These are phyloP conservation scores for Lutjanus campechanus DNA, from an alignment of 2,797 vertebrate genomes.

Conservation along the genomic window DNA sequence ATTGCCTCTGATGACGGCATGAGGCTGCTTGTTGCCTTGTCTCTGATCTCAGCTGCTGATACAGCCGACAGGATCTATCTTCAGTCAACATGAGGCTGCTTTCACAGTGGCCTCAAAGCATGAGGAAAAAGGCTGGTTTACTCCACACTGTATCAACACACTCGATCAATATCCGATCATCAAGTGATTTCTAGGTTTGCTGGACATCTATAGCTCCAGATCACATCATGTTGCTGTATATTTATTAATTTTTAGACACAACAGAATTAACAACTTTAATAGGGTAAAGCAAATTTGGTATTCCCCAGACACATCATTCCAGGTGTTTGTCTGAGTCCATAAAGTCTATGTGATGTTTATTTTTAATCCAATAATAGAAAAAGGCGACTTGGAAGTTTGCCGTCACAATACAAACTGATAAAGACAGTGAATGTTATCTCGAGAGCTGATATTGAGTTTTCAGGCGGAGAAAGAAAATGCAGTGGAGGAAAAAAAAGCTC, in stretches of 20 bases:
- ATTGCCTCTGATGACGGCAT: slow-evolving; percentile 48
- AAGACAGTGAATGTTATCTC: slow-evolving; percentile 33
- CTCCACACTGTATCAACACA: slow-evolving; percentile 21
- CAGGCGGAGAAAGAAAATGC: slow-evolving; percentile 36
- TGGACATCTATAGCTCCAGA: slow-evolving; percentile 10
- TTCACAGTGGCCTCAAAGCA: slow-evolving; percentile 28
- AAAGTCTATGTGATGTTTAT: slow-evolving; percentile 50
- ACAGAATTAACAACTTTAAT: slow-evolving; percentile 21
- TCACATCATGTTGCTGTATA: slow-evolving; percentile 12
- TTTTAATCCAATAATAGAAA: slow-evolving; percentile 65
- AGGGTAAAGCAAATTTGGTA: slow-evolving; percentile 42
- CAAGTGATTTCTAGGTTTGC: background rate
- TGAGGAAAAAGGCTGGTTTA: slow-evolving; percentile 13
- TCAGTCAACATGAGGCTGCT: slow-evolving; percentile 16
- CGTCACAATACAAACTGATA: slow-evolving; percentile 30
- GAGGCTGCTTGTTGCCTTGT: slow-evolving; percentile 41
- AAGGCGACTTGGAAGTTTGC: slow-evolving; percentile 47
- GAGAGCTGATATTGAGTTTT: slow-evolving; percentile 40
- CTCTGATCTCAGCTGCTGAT: slow-evolving; percentile 45
- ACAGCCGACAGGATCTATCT: slow-evolving; percentile 30
- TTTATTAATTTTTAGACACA: slow-evolving; percentile 45
- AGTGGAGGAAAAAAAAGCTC: background rate
- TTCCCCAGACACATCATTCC: slow-evolving; percentile 56
- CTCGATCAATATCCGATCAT: slow-evolving; percentile 30
- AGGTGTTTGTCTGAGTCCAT: slow-evolving; percentile 59